Evolutionary conservation across 2,797 vertebrate species (phyloP), one percentile per base, ranked within the genome.

Genomic region (Margarornis squamiger): DNA sequence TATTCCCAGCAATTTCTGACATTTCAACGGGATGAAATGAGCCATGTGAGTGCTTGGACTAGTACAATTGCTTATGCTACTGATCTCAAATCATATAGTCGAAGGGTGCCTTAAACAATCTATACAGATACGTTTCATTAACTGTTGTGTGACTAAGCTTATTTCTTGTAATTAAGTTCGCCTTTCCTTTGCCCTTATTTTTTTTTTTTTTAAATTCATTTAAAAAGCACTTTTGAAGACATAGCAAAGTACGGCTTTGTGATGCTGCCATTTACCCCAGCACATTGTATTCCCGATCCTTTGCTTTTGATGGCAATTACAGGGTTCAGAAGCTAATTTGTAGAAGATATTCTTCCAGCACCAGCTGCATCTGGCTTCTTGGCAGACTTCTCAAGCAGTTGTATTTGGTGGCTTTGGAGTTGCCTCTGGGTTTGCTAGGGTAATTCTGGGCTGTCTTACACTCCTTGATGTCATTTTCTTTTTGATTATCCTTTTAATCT

Each of bases 401-500:
- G 75, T 75, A 89, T 92, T 65, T 74, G 38, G 65, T 90, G 75
- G 38, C 75, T 95, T 88, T 92, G 73, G 83, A 95, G 63, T 79
- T 87, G 88, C 80, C 93, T 94, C 80, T 95, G 54, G 66, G 73
- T 85, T 68, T 94, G 51, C 55, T 59, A 54, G 84, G 52, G 45
- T 91, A 74, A 87, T 86, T 97, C 91, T 94, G 83, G 75, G 54
- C 76, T 83, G 87, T 76, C 63, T 93, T 93, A 63, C 32, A 32
- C 46, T 88, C 70, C 66, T 90, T 82, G 68, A 93, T 89, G 58
- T 71, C 13, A 3, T 95, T 96, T 94, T 86, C 72, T 86, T 96
- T 96, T 90, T 92, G 84, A 94, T 91, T 91, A 75, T 52, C 52
- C 70, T 93, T 97, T 95, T 93, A 92, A 91, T 95, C 51, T 95